Percentiles rank a stretch among this genome's conserved stretches.
Conservation (phyloP, 2,113 vertebrate species). For the Seriola aureovittata region DNA sequence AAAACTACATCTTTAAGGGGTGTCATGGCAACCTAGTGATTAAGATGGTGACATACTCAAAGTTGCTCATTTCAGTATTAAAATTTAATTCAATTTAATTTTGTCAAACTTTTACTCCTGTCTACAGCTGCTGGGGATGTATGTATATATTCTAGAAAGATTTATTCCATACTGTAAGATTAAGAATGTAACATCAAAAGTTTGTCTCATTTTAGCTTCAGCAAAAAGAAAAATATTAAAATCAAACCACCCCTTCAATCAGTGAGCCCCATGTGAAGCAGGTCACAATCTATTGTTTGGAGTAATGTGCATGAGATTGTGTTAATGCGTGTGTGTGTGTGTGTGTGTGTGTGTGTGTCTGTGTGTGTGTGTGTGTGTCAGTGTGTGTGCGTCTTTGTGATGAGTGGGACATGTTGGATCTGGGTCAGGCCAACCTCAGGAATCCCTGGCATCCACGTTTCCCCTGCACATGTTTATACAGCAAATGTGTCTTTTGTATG, state of each 20-base stretch:
- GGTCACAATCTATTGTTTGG: constrained; percentile 47
- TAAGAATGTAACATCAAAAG: not conserved
- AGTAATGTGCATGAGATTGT: constrained; percentile 19
- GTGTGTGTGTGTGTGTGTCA: constrained; percentile 22
- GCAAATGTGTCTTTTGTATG: constrained; percentile 35
- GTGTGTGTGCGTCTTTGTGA: constrained; percentile 35
- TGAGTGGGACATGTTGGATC: constrained; percentile 65
- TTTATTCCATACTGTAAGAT: not conserved
- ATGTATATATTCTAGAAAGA: not conserved
- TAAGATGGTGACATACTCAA: not conserved
- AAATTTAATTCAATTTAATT: too few species aligned
- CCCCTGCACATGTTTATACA: constrained; percentile 46
- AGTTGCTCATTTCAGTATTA: too few species aligned
- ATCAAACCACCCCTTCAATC: too few species aligned
- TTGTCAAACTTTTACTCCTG: not conserved
- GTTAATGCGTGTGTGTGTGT: constrained; percentile 10
- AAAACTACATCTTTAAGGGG: not conserved
- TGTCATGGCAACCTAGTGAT: not conserved
- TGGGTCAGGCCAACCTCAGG: constrained; percentile 80
- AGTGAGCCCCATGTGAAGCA: constrained; percentile 44
- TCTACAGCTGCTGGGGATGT: not conserved
- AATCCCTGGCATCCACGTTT: constrained; percentile 76
- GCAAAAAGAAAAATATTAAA: too few species aligned
- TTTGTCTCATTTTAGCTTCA: too few species aligned
- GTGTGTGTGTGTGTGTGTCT: not conserved